Base-by-base conservation (phyloP, 2,888 invertebrate genomes). In the Amphimallon solstitiale region DNA sequence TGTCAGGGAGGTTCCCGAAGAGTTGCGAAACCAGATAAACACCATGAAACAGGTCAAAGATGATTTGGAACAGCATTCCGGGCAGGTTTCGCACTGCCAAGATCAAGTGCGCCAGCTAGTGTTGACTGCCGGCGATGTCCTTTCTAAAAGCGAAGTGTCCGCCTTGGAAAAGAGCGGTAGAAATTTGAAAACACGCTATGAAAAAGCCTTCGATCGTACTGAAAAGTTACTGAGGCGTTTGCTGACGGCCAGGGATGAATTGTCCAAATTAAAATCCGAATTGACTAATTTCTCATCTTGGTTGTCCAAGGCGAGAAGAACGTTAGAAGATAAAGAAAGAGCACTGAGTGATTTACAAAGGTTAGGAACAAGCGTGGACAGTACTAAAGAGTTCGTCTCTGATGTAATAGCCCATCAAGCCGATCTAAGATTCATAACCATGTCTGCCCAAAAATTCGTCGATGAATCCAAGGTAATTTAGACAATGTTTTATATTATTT, bases 361-460 rank as follows among this genome's bases (percentile, higher is more conserved):
- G 62, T 80, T 94, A 17, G 86, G 89, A 45, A 86, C 86, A 7
- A 91, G 91, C 77, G 87, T 89, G 21, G 94, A 95, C 72, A 89
- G 90, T n/a, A 92, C 93, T 3, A 87, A 93, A 35, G 95, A 94
- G 76, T 94, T 96, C 80, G 92, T 95, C 29, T 92, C 92, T 70
- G 96, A 96, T 82, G 95, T 98, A 1, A 95, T 97, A 77, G 93
- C 95, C 0, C 97, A 97, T 79, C 97, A 97, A 81, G 98, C 96
- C 0, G 98, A 98, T 83, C 84, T 97, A 29, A 86, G 97, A 65
- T 98, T 97, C 82, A 95, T 98, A 73, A 95, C 95, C 2, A 96
- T 97, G 93, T 92, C 96, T 0, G 95, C 95, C 1, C 96, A 97
- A 84, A 97, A 96, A 82, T 97, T 97, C 80, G 90, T 96, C 19